phyloP scores from a whole-genome alignment of 1,140 invertebrate species.

The Brachionus paranguensis region DNA sequence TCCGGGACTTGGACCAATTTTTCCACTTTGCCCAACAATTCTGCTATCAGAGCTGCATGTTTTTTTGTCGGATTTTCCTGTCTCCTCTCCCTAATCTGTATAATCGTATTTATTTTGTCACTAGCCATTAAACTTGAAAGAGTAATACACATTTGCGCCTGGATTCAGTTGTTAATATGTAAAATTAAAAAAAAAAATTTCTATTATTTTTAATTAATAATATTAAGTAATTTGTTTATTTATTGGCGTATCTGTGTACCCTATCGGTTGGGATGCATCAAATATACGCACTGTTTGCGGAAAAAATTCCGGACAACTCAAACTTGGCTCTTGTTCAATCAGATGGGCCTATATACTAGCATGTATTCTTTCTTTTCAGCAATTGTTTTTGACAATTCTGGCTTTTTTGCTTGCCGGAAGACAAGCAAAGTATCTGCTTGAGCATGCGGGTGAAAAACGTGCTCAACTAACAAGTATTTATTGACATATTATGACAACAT shows the following conservation, averaged over 20 bases:
- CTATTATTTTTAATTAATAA: constrained; percentile 7
- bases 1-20: constrained; percentile 36
- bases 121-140: constrained; percentile 88
- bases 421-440: constrained; percentile 45
- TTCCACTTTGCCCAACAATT: constrained; percentile 37
- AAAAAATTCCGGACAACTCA: constrained; percentile 67
- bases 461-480: neutral
- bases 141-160: constrained; percentile 84
- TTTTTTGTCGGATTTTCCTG: constrained; percentile 80
- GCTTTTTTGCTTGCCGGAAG: constrained; percentile 83
- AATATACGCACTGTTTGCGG: constrained; percentile 79
- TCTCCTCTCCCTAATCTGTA: constrained; percentile 72
- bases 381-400: constrained; percentile 75
- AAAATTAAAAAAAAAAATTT: constrained; percentile 44
- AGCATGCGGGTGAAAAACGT: neutral
- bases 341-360: constrained; percentile 91
- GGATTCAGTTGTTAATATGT: constrained; percentile 88
- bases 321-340: constrained; percentile 73
- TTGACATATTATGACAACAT: neutral
- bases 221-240: constrained; percentile 60
- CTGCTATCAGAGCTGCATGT: constrained; percentile 62
- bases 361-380: constrained; percentile 82
- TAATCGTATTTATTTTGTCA: constrained; percentile 73
- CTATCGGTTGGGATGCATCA: constrained; percentile 80
- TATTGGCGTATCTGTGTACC: constrained; percentile 67